These are phyloP conservation scores for Drosophila maculinotata DNA, from an alignment of 2,888 invertebrate genomes.

Conservation along the genomic window DNA sequence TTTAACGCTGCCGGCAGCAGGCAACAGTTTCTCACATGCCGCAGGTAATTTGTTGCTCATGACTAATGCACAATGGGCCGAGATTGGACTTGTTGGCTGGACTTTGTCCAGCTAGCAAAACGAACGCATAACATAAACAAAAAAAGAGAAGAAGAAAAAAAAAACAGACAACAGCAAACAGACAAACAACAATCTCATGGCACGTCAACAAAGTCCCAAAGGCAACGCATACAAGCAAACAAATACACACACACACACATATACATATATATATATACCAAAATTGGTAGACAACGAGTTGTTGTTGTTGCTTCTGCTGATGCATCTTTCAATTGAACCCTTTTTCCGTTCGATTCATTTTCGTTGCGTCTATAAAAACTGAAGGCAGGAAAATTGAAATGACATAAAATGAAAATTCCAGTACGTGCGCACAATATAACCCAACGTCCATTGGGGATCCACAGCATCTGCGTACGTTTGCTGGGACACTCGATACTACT, in stretches of 20 bases:
- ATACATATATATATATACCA: conserved; percentile 30
- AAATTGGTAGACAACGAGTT: conserved; percentile 53
- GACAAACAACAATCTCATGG: conserved; percentile 72
- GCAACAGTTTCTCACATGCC: conserved; percentile 64
- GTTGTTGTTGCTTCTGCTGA: conserved; percentile 29
- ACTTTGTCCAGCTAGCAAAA: conserved; percentile 54
- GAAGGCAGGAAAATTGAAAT: conserved; percentile 76
- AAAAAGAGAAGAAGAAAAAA: not conserved
- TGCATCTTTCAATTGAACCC: conserved; percentile 76
- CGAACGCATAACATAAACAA: conserved; percentile 33
- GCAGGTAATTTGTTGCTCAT: conserved; percentile 80
- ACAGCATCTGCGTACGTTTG: conserved; percentile 48
- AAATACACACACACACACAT: conserved; percentile 9
- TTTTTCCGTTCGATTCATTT: conserved; percentile 71
- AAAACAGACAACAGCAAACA: conserved; percentile 33
- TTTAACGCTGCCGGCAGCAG: conserved; percentile 26
- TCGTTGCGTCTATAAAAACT: conserved; percentile 70
- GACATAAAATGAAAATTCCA: conserved; percentile 79
- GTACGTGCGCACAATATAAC: conserved; percentile 72
- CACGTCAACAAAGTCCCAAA: conserved; percentile 70
- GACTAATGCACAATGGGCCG: conserved; percentile 62
- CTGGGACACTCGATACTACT: too few relatives aligned
- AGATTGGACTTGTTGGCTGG: conserved; percentile 53
- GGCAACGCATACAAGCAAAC: conserved; percentile 38
- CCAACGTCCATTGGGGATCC: conserved; percentile 61